phyloP scores from a whole-genome alignment of 2,888 invertebrate species.

The Pammene fasciana region DNA sequence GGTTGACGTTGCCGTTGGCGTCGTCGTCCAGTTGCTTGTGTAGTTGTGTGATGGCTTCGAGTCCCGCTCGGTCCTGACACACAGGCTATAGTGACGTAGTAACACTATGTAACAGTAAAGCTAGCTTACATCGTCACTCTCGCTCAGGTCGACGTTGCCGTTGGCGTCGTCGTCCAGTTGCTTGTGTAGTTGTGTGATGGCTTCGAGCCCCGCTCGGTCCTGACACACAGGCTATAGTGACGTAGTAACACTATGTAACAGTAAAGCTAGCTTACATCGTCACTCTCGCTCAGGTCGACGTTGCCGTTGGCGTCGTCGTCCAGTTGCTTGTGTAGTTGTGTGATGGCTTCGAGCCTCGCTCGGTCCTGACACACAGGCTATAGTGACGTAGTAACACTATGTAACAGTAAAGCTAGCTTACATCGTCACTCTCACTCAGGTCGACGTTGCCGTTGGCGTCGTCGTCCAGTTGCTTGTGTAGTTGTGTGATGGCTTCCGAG shows the following conservation, averaged over 20 bases:
- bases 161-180: too few species aligned
- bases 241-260: too few species aligned
- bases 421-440: slow-evolving; percentile 98
- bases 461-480: slow-evolving; percentile 98
- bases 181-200: too few species aligned
- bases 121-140: too few species aligned
- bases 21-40: slow-evolving; percentile 99
- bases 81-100: slow-evolving; percentile 91
- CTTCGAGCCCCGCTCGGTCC: too few species aligned
- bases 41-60: slow-evolving; percentile 95
- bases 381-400: slow-evolving; percentile 78
- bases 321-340: slow-evolving; percentile 94
- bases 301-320: slow-evolving; percentile 99
- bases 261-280: slow-evolving; percentile 88
- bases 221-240: too few species aligned
- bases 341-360: slow-evolving; percentile 96
- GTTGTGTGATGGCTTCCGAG: slow-evolving; percentile 95
- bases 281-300: slow-evolving; percentile 98
- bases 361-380: slow-evolving; percentile 92
- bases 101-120: too few species aligned
- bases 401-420: slow-evolving; percentile 73
- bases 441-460: slow-evolving; percentile 99
- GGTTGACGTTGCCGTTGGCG: slow-evolving; percentile 98
- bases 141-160: too few species aligned
- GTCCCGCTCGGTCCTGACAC: slow-evolving; percentile 92